phyloP scores from a whole-genome alignment of 2,888 invertebrate genomes.

The Synanthedon myopaeformis region DNA sequence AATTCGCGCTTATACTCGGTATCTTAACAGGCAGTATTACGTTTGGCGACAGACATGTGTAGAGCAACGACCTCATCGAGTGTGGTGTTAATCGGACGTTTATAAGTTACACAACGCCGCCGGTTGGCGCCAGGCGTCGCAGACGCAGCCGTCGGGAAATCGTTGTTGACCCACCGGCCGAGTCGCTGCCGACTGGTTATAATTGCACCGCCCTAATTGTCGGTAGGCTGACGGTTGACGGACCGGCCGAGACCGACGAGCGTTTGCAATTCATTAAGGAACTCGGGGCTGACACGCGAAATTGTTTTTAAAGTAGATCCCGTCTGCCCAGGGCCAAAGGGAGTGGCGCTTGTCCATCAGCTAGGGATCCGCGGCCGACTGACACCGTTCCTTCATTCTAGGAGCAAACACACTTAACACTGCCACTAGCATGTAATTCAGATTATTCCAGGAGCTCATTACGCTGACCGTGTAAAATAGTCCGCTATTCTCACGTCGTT shows the following conservation, averaged over 20 bases:
- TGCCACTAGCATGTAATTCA: constrained; percentile 5
- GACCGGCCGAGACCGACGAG: constrained; percentile 28
- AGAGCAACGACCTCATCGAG: constrained; percentile 57
- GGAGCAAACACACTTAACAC: constrained; percentile 4
- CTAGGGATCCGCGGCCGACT: constrained; percentile 32
- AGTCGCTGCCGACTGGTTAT: constrained; percentile 45
- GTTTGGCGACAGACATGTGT: constrained; percentile 19
- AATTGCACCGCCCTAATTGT: constrained; percentile 66
- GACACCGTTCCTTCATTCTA: constrained; percentile 29
- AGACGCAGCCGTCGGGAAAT: constrained; percentile 44
- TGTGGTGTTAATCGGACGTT: constrained; percentile 41
- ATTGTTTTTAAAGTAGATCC: constrained; percentile 57
- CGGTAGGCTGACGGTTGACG: constrained; percentile 35
- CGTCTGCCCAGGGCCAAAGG: constrained; percentile 33
- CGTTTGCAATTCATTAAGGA: constrained; percentile 54
- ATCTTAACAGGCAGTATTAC: background rate
- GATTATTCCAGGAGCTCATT: constrained; percentile 21
- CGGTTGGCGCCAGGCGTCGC: constrained; percentile 55
- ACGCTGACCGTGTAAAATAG: constrained; percentile 6
- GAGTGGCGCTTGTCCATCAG: constrained; percentile 36
- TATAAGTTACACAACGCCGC: constrained; percentile 54
- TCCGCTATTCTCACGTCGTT: constrained; percentile 23
- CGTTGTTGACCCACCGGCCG: constrained; percentile 62
- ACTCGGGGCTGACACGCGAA: constrained; percentile 42
- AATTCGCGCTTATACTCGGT: background rate